Base-by-base conservation (phyloP, 1,140 invertebrate species). In the Pseudoatta argentina region DNA sequence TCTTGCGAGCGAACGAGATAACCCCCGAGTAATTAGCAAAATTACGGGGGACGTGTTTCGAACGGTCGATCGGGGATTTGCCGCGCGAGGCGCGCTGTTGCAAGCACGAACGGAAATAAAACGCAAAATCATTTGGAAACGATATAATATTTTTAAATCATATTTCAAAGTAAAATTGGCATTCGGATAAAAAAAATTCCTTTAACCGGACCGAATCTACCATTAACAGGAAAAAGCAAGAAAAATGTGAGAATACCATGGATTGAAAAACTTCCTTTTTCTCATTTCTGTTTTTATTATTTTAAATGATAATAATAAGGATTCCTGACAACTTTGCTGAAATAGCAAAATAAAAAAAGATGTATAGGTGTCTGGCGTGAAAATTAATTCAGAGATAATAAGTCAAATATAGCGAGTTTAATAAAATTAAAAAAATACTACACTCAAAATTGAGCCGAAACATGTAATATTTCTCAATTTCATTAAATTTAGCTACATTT, bases 1-100 rank as follows among this genome's bases (percentile, higher is more conserved):
- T 88, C 86, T 88, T 87, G 73, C 64, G 55, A 66, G 61, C 63
- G 51, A 66, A 64, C 55, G 72, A 24, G 69, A 75, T 63, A 61
- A 83, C 39, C 44, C 55, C 55, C 14, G 39, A 73, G 34, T 83
- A 83, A 83, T 83, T 83, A 83, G 79, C 79, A 83, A 75, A 75
- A 83, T 83, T 83, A 83, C 39, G 24, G 24, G 48, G 69, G 12
- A 71, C 64, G 53, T 81, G 53, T 63, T 51, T 63, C 24, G 21
- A 7, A 24, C 14, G 18, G 39, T 21, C 79, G 67, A 75, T 69
- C 66, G 66, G 66, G 39, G 63, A 55, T 67, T 79, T 39, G 24
- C 7, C 30, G 24, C 21, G 75, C 61, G 44, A 30, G 44, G 2
- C 24, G 51, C 5, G 1, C 2, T n/a, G 30, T 55, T 10, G 48